Evolutionary conservation across 2,888 invertebrate species (phyloP).

Genomic region (Exocentrus adspersus): DNA sequence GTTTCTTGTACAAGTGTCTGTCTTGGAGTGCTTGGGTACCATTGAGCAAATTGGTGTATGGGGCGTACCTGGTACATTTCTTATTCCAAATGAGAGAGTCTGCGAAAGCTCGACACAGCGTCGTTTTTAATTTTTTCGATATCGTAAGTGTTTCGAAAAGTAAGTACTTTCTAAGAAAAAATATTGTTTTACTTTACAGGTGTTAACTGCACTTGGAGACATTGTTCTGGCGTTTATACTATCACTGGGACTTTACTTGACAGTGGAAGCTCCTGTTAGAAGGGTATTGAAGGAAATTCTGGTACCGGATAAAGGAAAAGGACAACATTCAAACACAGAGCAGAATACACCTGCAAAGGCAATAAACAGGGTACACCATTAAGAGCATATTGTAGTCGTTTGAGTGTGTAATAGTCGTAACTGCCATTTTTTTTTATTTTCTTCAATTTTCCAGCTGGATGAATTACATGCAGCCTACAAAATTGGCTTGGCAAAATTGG

Average conservation of each 20-base stretch:
- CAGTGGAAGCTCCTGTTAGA: conserved; percentile 69
- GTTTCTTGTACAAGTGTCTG: conserved; percentile 60
- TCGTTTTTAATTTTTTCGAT: conserved; percentile 57
- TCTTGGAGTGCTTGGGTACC: conserved; percentile 70
- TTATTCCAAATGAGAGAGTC: conserved; percentile 59
- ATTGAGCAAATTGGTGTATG: conserved; percentile 68
- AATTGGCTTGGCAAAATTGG: too few relatives aligned
- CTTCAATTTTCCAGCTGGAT: too few relatives aligned
- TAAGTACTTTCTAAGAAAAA: too few relatives aligned
- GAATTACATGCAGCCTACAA: too few relatives aligned
- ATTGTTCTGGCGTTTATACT: conserved; percentile 64
- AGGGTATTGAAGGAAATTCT: conserved; percentile 13
- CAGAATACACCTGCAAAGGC: not conserved
- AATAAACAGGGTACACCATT: not conserved
- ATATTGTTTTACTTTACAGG: conserved; percentile 55
- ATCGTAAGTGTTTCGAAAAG: conserved; percentile 54
- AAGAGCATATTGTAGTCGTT: too few relatives aligned
- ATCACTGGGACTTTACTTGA: conserved; percentile 65
- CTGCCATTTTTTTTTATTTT: too few relatives aligned
- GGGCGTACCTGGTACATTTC: conserved; percentile 53
- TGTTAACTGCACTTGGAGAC: conserved; percentile 58
- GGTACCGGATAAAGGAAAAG: conserved; percentile 8
- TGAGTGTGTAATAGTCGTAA: too few relatives aligned
- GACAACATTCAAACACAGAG: not conserved
- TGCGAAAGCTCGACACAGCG: conserved; percentile 64